Percentiles rank a stretch among this genome's conserved stretches.
Evolutionary conservation across 37 sponge, comb jelly and placozoan genomes (phyloP).

Genomic region (Axinella damicornis): DNA sequence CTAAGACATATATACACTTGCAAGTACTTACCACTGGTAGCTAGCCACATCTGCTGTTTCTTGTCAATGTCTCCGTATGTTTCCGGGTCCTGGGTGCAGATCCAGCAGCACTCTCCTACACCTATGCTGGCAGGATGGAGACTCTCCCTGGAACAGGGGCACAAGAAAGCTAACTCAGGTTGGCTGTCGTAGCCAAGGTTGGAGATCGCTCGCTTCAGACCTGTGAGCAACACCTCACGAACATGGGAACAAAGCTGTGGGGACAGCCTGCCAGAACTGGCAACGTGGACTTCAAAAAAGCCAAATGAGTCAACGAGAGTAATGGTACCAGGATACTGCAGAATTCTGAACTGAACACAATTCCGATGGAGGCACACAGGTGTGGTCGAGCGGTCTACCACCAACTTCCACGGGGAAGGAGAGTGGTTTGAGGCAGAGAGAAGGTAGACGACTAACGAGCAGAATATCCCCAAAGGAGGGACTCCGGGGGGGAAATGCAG

Average conservation of each 20-base stretch:
- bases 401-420: constrained; percentile 25
- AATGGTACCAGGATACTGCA: constrained; percentile 8
- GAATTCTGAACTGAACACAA: constrained; percentile 12
- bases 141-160: not conserved
- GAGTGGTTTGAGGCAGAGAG: not conserved
- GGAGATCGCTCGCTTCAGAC: not conserved
- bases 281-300: constrained; percentile 25
- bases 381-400: not conserved
- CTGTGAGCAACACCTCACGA: no score
- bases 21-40: no score
- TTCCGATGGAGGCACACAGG: constrained; percentile 25
- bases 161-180: not conserved
- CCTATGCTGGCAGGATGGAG: not conserved
- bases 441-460: not conserved
- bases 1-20: no score
- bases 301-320: constrained; percentile 14
- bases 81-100: not conserved
- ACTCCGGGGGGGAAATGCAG: constrained; percentile 7
- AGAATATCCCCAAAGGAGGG: constrained; percentile 10
- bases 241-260: no score
- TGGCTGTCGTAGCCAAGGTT: not conserved
- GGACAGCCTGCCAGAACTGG: not conserved
- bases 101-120: not conserved
- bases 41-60: not conserved
- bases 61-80: not conserved